Percentiles rank a stretch among this genome's conserved stretches.
Evolutionary conservation across 53 echinoderm and acorn worm species (phyloP).

Genomic region (Zoroaster sp.): DNA sequence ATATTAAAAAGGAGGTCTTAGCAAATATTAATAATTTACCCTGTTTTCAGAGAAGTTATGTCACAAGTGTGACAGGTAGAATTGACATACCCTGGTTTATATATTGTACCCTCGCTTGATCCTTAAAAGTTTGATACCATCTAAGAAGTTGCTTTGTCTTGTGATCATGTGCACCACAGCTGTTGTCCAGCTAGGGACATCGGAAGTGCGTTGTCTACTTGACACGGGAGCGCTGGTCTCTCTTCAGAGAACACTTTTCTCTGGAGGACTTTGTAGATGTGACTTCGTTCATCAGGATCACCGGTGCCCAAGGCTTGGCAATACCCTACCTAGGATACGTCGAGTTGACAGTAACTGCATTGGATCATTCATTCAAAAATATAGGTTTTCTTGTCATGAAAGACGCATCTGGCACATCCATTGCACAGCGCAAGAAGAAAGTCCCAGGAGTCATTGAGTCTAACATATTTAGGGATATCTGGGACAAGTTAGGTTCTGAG

Average conservation of each 20-base stretch:
- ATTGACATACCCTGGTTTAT: too few relatives aligned
- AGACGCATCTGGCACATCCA: constrained; percentile 50
- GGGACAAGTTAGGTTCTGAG: background rate
- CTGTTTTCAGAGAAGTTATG: background rate
- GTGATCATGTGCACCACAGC: too few relatives aligned
- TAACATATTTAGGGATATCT: constrained; percentile 56
- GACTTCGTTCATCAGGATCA: constrained; percentile 55
- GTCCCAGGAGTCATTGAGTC: constrained; percentile 66
- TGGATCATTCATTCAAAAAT: constrained; percentile 24
- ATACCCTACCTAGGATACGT: constrained; percentile 64
- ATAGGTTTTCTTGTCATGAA: constrained; percentile 57
- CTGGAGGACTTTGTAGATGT: constrained; percentile 47
- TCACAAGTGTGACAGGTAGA: background rate
- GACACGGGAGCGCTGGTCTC: constrained; percentile 69
- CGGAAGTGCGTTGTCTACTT: constrained; percentile 45
- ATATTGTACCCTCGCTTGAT: too few relatives aligned
- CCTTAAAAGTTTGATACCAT: too few relatives aligned
- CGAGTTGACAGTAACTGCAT: constrained; percentile 45
- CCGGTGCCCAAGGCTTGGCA: constrained; percentile 37
- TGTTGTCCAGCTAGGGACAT: constrained; percentile 6
- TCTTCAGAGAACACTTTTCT: constrained; percentile 55
- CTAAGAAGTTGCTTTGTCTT: too few relatives aligned
- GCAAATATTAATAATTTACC: background rate
- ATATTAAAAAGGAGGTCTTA: too few relatives aligned
- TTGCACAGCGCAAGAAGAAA: constrained; percentile 55